A percentile compares a stretch with the other conserved stretches of the same genome.
Conservation (phyloP, 2,888 invertebrate species). For the Neoaliturus tenellus region DNA sequence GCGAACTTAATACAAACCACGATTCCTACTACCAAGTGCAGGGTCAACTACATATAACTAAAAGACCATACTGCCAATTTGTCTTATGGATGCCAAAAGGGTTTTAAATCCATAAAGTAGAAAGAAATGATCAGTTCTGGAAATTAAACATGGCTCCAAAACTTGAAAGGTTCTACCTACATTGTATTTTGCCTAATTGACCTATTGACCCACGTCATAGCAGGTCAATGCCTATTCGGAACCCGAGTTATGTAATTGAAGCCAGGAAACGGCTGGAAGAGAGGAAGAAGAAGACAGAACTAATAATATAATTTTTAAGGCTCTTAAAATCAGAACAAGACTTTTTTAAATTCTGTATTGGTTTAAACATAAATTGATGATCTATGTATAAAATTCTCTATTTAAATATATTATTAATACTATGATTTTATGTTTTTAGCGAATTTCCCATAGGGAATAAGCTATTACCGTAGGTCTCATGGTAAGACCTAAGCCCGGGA, state of each 20-base stretch:
- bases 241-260: constrained; percentile 32
- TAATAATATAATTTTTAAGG: too few species aligned
- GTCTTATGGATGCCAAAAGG: constrained; percentile 39
- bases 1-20: background rate
- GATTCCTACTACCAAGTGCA: constrained; percentile 27
- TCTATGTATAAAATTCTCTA: too few species aligned
- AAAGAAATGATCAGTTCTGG: constrained; percentile 35
- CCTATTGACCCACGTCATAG: constrained; percentile 37
- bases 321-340: too few species aligned
- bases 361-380: too few species aligned
- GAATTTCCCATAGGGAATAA: too few species aligned
- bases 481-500: too few species aligned
- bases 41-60: constrained; percentile 32
- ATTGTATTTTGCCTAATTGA: constrained; percentile 46
- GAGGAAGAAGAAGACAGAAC: background rate
- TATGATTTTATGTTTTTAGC: too few species aligned
- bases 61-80: background rate
- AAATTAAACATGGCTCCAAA: background rate
- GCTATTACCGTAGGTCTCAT: too few species aligned
- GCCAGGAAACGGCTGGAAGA: background rate
- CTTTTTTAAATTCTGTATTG: too few species aligned
- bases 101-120: background rate
- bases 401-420: too few species aligned
- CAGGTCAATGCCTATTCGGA: constrained; percentile 44
- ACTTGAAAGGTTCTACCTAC: constrained; percentile 19